These are phyloP conservation scores for Eupsittula cactorum DNA, from an alignment of 2,113 vertebrate genomes.

Conservation along the genomic window DNA sequence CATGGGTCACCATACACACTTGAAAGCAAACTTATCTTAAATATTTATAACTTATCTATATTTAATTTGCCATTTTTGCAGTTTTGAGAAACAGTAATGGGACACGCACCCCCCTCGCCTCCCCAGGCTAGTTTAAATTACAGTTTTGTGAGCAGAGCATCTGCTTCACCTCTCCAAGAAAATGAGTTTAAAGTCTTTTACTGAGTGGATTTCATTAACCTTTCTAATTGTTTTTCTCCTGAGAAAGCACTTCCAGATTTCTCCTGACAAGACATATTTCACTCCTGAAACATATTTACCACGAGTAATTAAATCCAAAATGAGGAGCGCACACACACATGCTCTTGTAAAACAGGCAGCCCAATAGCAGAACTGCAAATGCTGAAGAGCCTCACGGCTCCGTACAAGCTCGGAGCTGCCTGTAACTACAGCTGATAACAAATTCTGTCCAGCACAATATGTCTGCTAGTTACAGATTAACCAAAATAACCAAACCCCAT, in stretches of 20 bases:
- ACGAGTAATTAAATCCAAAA: conserved; percentile 5
- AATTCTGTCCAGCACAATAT: not conserved
- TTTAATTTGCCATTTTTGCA: conserved; percentile 31
- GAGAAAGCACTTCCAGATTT: conserved; percentile 56
- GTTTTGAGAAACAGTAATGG: not conserved
- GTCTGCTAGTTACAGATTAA: not conserved
- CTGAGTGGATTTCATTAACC: conserved; percentile 43
- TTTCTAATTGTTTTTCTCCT: conserved; percentile 65
- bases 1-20: not conserved
- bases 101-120: not conserved
- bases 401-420: not conserved
- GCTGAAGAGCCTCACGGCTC: not conserved
- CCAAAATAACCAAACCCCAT: not conserved
- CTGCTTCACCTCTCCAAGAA: conserved; percentile 36
- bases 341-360: not conserved
- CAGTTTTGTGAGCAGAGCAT: conserved; percentile 24
- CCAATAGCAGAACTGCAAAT: not conserved
- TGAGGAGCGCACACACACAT: not conserved
- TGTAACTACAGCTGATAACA: not conserved
- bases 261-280: conserved; percentile 49
- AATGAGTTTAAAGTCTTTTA: conserved; percentile 28
- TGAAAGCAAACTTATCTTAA: not conserved
- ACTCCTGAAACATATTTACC: conserved; percentile 13
- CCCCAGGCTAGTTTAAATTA: conserved; percentile 5
- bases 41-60: not conserved